These are phyloP conservation scores for Marronus borbonicus DNA, from an alignment of 2,888 invertebrate genomes.

Conservation along the genomic window DNA sequence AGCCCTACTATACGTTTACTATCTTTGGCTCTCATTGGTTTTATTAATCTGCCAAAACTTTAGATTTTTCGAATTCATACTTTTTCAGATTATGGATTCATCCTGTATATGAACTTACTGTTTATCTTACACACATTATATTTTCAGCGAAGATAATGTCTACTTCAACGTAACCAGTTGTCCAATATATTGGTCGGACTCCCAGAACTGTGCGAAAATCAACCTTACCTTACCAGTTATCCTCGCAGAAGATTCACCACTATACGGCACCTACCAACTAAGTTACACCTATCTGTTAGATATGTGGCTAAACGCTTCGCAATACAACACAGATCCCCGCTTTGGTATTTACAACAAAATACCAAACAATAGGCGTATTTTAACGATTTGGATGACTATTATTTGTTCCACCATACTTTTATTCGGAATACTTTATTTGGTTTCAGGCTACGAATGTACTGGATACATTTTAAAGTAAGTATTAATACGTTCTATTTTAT, in stretches of 20 bases:
- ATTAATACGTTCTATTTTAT: neutral
- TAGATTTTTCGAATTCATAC: too few species aligned
- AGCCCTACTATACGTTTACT: too few species aligned
- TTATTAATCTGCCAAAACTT: too few species aligned
- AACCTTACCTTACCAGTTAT: slow-evolving; percentile 55
- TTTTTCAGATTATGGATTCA: too few species aligned
- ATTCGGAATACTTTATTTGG: slow-evolving; percentile 22
- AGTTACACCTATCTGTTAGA: slow-evolving; percentile 49
- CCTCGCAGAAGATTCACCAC: slow-evolving; percentile 10
- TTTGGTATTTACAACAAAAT: slow-evolving; percentile 47
- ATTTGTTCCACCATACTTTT: slow-evolving; percentile 12
- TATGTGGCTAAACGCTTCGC: slow-evolving; percentile 55
- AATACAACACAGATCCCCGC: slow-evolving; percentile 15
- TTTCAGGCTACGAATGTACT: slow-evolving; percentile 29
- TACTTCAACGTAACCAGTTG: slow-evolving; percentile 52
- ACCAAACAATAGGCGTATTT: slow-evolving; percentile 39
- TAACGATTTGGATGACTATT: slow-evolving; percentile 18
- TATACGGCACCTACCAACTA: slow-evolving; percentile 53
- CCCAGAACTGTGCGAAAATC: slow-evolving; percentile 52
- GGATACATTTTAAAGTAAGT: slow-evolving; percentile 35
- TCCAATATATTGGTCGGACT: slow-evolving; percentile 55
- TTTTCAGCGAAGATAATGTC: slow-evolving; percentile 35
- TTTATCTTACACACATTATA: too few species aligned
- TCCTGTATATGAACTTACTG: too few species aligned
- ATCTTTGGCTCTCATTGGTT: too few species aligned